A percentile compares a stretch with the other conserved stretches of the same genome.
phyloP scores from a whole-genome alignment of 2,888 invertebrate genomes.

The Cataglyphis albicans region DNA sequence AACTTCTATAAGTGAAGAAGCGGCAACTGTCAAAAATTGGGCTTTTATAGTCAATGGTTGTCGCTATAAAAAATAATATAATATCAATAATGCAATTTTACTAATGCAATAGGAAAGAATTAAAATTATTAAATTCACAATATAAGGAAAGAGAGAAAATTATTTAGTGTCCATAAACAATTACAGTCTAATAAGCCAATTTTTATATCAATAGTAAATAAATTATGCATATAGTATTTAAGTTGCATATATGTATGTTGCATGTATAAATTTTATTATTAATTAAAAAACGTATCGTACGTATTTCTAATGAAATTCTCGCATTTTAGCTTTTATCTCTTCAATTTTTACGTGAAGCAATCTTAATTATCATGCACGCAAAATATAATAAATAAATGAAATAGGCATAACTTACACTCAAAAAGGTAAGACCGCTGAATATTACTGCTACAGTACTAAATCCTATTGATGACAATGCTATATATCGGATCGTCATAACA shows the following conservation, averaged over 20 bases:
- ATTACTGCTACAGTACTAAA: constrained; percentile 22
- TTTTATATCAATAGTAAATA: background rate
- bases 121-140: background rate
- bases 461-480: constrained; percentile 23
- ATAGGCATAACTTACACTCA: constrained; percentile 44
- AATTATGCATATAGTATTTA: background rate
- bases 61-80: constrained; percentile 54
- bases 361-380: background rate
- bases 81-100: background rate
- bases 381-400: background rate
- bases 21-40: constrained; percentile 64
- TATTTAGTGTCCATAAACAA: background rate
- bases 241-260: no score
- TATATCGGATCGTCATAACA: background rate
- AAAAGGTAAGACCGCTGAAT: constrained; percentile 39
- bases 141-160: background rate
- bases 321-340: no score
- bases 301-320: no score
- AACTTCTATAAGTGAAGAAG: constrained; percentile 67
- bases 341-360: no score
- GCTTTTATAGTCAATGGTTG: constrained; percentile 67
- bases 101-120: background rate
- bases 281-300: no score
- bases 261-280: no score
- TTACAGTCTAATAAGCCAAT: background rate